Conservation (phyloP, 2,888 invertebrate genomes). For the Drosophila setosimentum region DNA sequence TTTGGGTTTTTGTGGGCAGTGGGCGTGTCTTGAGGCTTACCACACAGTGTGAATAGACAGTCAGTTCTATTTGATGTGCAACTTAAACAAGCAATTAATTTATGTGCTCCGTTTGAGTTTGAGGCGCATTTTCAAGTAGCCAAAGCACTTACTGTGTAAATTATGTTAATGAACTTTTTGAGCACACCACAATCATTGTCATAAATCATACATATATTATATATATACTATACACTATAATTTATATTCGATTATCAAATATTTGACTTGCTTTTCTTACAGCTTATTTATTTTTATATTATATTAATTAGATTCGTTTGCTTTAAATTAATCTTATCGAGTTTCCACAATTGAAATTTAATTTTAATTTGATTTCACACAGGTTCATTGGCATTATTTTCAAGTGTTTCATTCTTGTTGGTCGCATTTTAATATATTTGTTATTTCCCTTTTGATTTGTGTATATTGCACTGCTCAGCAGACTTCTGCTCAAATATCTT, state of each 20-base stretch:
- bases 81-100: conserved; percentile 70
- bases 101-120: conserved; percentile 29
- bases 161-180: conserved; percentile 28
- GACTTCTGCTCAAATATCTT: neutral
- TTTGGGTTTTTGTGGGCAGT: neutral
- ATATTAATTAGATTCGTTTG: neutral
- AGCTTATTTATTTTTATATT: neutral
- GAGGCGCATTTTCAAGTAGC: conserved; percentile 12
- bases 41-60: conserved; percentile 45
- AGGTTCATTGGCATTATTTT: neutral
- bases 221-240: neutral
- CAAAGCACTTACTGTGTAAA: conserved; percentile 31
- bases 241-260: neutral
- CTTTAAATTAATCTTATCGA: neutral
- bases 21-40: conserved; percentile 33
- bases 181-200: neutral
- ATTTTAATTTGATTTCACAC: neutral
- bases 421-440: neutral
- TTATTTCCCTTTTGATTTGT: neutral
- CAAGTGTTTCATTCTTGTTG: neutral
- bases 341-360: neutral
- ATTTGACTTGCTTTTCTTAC: neutral
- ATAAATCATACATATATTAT: neutral
- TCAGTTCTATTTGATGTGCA: conserved; percentile 55
- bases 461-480: neutral